phyloP scores from a whole-genome alignment of 1,140 invertebrate genomes.

The Olivierus martensii region DNA sequence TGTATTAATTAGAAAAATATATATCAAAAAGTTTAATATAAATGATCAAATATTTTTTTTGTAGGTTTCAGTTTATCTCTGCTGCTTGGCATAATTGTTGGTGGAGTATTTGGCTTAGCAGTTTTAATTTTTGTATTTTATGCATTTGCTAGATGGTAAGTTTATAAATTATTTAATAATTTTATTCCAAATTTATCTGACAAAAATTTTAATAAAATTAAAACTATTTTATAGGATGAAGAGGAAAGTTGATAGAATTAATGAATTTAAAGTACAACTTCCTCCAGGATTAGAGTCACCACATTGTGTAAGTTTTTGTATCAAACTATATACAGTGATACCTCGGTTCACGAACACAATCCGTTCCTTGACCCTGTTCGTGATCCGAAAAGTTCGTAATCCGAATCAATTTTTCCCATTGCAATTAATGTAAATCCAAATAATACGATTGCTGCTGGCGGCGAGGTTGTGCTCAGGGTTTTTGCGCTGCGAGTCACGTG shows the following conservation, averaged over 20 bases:
- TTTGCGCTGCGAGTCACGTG: too few relatives aligned
- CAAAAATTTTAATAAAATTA: neutral
- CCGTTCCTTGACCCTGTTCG: too few relatives aligned
- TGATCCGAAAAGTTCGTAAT: too few relatives aligned
- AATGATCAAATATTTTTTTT: neutral
- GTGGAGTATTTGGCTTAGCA: neutral
- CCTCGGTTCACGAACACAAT: too few relatives aligned
- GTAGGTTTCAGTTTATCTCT: neutral
- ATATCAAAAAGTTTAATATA: too few relatives aligned
- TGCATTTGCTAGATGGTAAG: neutral
- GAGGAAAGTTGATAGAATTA: slow-evolving; percentile 1
- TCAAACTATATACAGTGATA: too few relatives aligned
- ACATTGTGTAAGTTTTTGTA: slow-evolving; percentile 7
- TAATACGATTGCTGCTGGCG: too few relatives aligned
- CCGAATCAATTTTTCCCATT: too few relatives aligned
- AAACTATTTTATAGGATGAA: neutral
- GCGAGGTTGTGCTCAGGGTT: too few relatives aligned
- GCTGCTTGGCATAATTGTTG: neutral
- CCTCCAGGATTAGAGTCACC: slow-evolving; percentile 10
- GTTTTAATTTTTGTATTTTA: neutral
- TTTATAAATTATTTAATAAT: neutral
- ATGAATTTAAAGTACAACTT: neutral
- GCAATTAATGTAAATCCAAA: too few relatives aligned
- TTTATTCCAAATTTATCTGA: too few relatives aligned
- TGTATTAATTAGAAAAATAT: too few relatives aligned